phyloP scores from a whole-genome alignment of 1,140 invertebrate genomes.

The Drosophila repleta region DNA sequence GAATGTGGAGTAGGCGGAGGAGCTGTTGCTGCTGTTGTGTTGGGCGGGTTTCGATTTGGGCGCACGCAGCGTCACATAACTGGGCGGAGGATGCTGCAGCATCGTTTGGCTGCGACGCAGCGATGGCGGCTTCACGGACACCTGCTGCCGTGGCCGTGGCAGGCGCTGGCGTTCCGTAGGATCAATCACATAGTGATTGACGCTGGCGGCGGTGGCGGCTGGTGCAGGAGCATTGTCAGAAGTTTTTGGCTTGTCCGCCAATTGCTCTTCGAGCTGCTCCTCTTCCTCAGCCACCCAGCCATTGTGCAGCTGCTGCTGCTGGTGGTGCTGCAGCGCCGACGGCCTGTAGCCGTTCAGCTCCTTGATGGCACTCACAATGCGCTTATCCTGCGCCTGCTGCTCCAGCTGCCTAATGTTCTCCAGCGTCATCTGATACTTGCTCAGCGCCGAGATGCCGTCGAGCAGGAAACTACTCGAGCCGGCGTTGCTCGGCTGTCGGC shows the following conservation, averaged over 20 bases:
- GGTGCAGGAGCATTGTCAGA: not conserved
- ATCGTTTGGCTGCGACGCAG: constrained; percentile 76
- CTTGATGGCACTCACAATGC: constrained; percentile 83
- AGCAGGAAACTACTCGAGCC: constrained; percentile 72
- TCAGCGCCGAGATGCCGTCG: constrained; percentile 86
- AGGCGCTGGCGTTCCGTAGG: constrained; percentile 61
- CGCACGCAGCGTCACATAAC: constrained; percentile 54
- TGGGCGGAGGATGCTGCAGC: constrained; percentile 49
- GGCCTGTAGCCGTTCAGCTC: constrained; percentile 86
- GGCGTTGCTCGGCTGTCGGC: constrained; percentile 59
- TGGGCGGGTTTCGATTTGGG: constrained; percentile 20
- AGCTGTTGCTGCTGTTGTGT: constrained; percentile 43
- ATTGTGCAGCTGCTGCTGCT: constrained; percentile 84
- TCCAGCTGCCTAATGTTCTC: constrained; percentile 84
- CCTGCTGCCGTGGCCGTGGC: constrained; percentile 71
- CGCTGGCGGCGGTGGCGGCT: constrained; percentile 34
- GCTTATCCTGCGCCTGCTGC: constrained; percentile 53
- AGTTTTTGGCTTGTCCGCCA: not conserved
- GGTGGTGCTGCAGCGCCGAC: constrained; percentile 85
- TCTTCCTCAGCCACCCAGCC: constrained; percentile 84
- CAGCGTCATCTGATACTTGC: constrained; percentile 87
- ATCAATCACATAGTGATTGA: constrained; percentile 77
- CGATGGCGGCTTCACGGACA: constrained; percentile 71
- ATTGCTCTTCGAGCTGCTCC: not conserved
- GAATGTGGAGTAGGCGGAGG: constrained; percentile 57